Percentiles rank a stretch among this genome's conserved stretches.
These are phyloP conservation scores for Neuroscelio doddi DNA, from an alignment of 2,888 invertebrate species.

Conservation along the genomic window DNA sequence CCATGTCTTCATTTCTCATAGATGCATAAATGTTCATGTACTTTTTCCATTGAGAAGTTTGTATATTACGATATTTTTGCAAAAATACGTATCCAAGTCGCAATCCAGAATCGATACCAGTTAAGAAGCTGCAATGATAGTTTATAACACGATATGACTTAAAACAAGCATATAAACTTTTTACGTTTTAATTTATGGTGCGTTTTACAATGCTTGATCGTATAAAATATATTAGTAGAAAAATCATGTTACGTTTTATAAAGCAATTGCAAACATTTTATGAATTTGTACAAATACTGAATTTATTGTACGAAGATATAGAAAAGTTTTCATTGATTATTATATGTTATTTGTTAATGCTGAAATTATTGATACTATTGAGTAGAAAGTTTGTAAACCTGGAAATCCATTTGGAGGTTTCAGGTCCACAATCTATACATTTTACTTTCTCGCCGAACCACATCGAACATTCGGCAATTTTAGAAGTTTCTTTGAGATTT, in stretches of 20 bases:
- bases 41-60: slow-evolving; percentile 53
- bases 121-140: slow-evolving; percentile 54
- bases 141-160: background rate
- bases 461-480: slow-evolving; percentile 55
- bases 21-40: slow-evolving; percentile 54
- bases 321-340: too few relatives aligned
- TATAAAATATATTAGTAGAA: too few relatives aligned
- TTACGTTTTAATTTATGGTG: too few relatives aligned
- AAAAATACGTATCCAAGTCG: slow-evolving; percentile 54
- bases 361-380: too few relatives aligned
- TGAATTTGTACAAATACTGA: too few relatives aligned
- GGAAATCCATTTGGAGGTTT: slow-evolving; percentile 77
- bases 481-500: slow-evolving; percentile 18
- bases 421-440: slow-evolving; percentile 78
- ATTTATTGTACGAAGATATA: too few relatives aligned
- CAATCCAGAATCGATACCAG: slow-evolving; percentile 55
- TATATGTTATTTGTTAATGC: too few relatives aligned
- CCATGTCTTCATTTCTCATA: slow-evolving; percentile 60
- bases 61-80: slow-evolving; percentile 41
- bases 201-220: too few relatives aligned
- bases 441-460: slow-evolving; percentile 69
- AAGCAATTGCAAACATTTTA: too few relatives aligned
- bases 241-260: too few relatives aligned
- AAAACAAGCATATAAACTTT: too few relatives aligned
- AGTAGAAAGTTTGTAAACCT: slow-evolving; percentile 53